Evolutionary conservation across 1,140 invertebrate genomes (phyloP), one percentile per base, ranked within the genome.

Genomic region (Eufriesea mexicana): DNA sequence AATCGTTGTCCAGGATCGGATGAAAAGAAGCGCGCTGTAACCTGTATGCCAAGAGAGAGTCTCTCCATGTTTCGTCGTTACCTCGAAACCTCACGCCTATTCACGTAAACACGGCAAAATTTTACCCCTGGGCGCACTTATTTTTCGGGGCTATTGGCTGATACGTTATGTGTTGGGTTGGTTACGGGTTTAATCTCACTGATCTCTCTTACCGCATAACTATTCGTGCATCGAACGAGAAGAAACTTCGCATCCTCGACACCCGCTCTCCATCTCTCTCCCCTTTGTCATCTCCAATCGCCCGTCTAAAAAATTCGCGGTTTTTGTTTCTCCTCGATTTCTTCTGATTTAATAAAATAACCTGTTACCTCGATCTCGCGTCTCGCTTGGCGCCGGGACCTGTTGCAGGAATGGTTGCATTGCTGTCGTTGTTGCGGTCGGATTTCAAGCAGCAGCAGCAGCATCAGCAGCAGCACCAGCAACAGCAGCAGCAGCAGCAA

Each of bases 371-470:
- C 84, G 86, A 83, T 87, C 88, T 89, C 85, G 79, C 86, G 89
- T 85, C 86, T 54, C 71, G 84, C 80, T 75, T 82, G 82, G 79
- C 84, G 84, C 67, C 82, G 84, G 86, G 83, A 85, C 84, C 59
- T 94, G 93, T 94, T 94, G 12, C 93, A 94, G 94, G 91, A 25
- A 92, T 94, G 91, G 93, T 92, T 12, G 92, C 93, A 8, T 85
- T 94, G 25, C 83, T 94, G 8, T 92, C 93, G 0, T 80, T 94
- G 12, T 79, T 94, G 47, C 90, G 92, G 2, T 93, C 93, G 59
- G 93, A 93, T 74, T 92, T 87, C 79, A 94, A 93, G 84, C 89
- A 91, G 61, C 85, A 87, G 79, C 67, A 74, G 73, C 51, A 68
- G 25, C 42, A 87, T 8, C 51, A 51, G 16, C 68, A 25, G 51